Percentiles rank a stretch among this genome's conserved stretches.
Evolutionary conservation across 2,888 invertebrate genomes (phyloP).

Genomic region (Agapetus fuscipes): DNA sequence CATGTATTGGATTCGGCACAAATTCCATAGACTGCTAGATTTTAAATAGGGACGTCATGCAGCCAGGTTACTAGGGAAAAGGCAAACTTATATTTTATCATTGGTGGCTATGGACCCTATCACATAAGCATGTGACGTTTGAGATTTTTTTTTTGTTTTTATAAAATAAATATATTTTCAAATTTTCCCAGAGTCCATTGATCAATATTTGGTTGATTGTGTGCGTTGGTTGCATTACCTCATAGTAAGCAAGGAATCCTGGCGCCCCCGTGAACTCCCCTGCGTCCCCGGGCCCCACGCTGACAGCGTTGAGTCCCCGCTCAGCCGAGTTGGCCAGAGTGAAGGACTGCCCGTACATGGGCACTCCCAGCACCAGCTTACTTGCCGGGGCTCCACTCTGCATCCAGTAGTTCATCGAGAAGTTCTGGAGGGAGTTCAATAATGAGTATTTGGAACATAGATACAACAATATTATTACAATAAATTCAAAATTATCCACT

Average conservation of each 20-base stretch:
- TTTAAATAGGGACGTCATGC: no score
- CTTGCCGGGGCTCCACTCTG: constrained; percentile 51
- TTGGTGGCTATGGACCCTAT: no score
- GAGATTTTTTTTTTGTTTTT: no score
- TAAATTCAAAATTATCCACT: neutral
- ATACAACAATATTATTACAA: neutral
- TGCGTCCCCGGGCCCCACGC: constrained; percentile 57
- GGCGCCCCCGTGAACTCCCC: constrained; percentile 59
- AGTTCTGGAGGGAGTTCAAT: constrained; percentile 41
- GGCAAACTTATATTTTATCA: no score
- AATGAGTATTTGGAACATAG: neutral
- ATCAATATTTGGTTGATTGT: no score
- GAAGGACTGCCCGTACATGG: constrained; percentile 70
- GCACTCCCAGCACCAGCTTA: constrained; percentile 65
- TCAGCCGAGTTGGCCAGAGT: constrained; percentile 44
- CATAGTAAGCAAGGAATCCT: constrained; percentile 70
- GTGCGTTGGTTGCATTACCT: no score
- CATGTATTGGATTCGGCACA: no score
- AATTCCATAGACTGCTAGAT: no score
- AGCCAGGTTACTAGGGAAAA: no score
- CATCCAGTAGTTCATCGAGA: constrained; percentile 64
- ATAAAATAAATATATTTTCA: no score
- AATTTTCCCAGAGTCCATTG: no score
- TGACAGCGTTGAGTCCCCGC: constrained; percentile 47
- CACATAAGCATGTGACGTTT: no score